These are phyloP conservation scores for Erynnis tages DNA, from an alignment of 2,888 invertebrate genomes.

Conservation along the genomic window DNA sequence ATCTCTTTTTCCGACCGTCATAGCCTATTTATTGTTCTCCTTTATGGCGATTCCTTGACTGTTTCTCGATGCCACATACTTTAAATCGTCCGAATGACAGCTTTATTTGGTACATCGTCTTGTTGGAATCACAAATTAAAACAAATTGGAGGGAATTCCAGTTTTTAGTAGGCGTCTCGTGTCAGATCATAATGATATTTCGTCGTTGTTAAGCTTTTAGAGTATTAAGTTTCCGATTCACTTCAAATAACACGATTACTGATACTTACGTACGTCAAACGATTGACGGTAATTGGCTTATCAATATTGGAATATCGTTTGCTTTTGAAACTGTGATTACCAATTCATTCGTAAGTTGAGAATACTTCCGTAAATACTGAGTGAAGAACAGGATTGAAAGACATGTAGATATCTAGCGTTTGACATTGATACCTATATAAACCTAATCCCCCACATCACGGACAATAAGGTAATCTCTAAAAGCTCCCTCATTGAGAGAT, in stretches of 20 bases:
- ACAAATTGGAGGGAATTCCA: slow-evolving; percentile 21
- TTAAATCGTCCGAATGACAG: slow-evolving; percentile 24
- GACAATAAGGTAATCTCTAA: slow-evolving; percentile 48
- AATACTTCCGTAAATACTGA: neutral
- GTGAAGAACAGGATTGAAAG: too few relatives aligned
- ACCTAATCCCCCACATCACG: slow-evolving; percentile 41
- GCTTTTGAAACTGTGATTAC: slow-evolving; percentile 11
- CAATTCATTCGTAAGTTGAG: neutral
- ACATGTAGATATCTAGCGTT: neutral
- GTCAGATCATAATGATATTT: slow-evolving; percentile 1
- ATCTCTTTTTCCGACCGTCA: slow-evolving; percentile 56
- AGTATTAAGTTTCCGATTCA: slow-evolving; percentile 1
- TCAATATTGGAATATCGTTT: slow-evolving; percentile 14
- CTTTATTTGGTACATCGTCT: slow-evolving; percentile 23
- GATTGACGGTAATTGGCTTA: slow-evolving; percentile 17
- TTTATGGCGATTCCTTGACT: slow-evolving; percentile 57
- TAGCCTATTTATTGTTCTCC: slow-evolving; percentile 64
- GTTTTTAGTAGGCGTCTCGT: slow-evolving; percentile 5
- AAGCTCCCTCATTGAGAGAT: slow-evolving; percentile 50
- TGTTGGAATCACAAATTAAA: slow-evolving; percentile 25
- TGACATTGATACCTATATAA: slow-evolving; percentile 19
- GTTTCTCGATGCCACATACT: slow-evolving; percentile 38
- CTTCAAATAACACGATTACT: slow-evolving; percentile 7
- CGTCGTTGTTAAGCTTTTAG: neutral
- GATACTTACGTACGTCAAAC: slow-evolving; percentile 1